Conservation (phyloP, 2,797 vertebrate species). For the Lepus oiostolus region DNA sequence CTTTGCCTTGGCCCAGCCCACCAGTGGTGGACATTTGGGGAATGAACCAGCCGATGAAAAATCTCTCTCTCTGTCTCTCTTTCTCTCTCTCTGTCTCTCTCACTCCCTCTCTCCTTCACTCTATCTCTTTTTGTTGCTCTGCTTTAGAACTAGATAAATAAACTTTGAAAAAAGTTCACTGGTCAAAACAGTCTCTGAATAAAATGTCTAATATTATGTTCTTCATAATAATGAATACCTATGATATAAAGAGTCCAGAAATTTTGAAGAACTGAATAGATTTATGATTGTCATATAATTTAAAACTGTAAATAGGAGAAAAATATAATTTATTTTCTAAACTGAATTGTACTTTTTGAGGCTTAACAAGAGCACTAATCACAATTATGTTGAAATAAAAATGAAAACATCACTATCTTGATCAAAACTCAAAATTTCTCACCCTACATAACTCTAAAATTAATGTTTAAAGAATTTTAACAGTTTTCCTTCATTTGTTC, state of each 20-base stretch:
- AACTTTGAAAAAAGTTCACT: neutral
- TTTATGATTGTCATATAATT: neutral
- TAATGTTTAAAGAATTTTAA: neutral
- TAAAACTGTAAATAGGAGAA: neutral
- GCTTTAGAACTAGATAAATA: too few relatives aligned
- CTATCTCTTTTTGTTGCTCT: too few relatives aligned
- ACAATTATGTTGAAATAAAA: neutral
- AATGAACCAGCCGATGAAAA: too few relatives aligned
- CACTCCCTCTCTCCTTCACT: too few relatives aligned
- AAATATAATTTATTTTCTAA: constrained; percentile 3
- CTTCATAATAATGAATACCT: neutral
- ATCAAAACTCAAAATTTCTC: neutral
- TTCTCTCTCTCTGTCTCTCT: too few relatives aligned
- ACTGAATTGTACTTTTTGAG: neutral
- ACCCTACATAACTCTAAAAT: neutral
- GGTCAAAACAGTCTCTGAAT: neutral
- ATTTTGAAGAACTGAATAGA: neutral
- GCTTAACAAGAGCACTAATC: neutral
- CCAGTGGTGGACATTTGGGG: too few relatives aligned
- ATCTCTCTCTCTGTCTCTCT: too few relatives aligned
- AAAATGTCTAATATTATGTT: neutral
- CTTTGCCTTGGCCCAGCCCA: too few relatives aligned
- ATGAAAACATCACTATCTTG: neutral
- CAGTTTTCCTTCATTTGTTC: neutral
- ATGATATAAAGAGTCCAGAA: constrained; percentile 12